Evolutionary conservation across 2,888 invertebrate genomes (phyloP).

Genomic region (Tipula confusa): DNA sequence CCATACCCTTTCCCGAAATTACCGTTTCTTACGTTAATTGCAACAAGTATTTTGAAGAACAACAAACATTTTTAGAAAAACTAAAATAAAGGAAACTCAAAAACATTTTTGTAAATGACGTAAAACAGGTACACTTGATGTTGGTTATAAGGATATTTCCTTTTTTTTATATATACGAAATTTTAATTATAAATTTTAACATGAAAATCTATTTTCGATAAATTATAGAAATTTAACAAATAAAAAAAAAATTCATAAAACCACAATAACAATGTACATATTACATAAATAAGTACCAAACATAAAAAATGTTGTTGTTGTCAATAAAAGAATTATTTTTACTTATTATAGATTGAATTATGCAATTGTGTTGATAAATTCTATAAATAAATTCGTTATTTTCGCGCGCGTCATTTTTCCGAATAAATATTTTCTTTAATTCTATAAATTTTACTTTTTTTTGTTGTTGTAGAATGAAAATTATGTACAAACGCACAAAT

Average conservation of each 20-base stretch:
- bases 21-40: neutral
- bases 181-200: neutral
- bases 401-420: neutral
- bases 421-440: neutral
- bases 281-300: neutral
- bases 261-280: neutral
- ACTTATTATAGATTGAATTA: neutral
- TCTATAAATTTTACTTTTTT: neutral
- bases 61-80: too few species aligned
- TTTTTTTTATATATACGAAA: too few species aligned
- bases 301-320: neutral
- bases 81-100: neutral
- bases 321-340: neutral
- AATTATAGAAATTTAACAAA: neutral
- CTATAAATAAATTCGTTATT: neutral
- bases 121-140: neutral
- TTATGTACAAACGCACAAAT: neutral
- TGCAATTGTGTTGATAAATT: slow-evolving; percentile 17
- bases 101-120: neutral
- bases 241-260: neutral
- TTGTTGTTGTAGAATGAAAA: neutral
- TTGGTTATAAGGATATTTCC: neutral
- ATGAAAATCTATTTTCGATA: neutral
- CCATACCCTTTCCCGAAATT: too few species aligned
- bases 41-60: too few species aligned